Evolutionary conservation across 2,888 invertebrate species (phyloP).

Genomic region (Eupithecia subfuscata): DNA sequence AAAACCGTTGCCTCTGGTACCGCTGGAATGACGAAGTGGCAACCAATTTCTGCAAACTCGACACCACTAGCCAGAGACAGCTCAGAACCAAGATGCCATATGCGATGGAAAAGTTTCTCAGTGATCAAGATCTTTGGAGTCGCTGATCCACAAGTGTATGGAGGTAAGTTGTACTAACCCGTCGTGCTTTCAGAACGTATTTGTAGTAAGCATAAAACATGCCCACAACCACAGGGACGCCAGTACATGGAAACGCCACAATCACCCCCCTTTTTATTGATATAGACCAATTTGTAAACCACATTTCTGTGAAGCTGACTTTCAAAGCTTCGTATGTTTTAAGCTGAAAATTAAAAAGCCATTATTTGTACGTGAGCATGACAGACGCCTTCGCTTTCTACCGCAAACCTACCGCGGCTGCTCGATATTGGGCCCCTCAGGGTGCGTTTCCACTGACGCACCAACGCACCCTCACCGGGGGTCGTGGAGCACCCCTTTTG

Average conservation of each 20-base stretch:
- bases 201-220: conserved; percentile 30
- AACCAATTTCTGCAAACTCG: background rate
- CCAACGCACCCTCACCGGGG: too few species aligned
- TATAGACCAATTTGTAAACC: background rate
- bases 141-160: background rate
- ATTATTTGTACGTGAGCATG: background rate
- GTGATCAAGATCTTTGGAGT: background rate
- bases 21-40: too few species aligned
- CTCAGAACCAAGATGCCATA: background rate
- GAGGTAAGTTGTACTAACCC: conserved; percentile 34
- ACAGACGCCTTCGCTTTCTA: too few species aligned
- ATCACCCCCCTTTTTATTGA: background rate
- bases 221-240: conserved; percentile 10
- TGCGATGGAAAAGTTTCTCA: background rate
- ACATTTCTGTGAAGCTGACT: background rate
- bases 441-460: too few species aligned
- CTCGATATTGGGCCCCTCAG: too few species aligned
- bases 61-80: background rate
- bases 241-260: background rate
- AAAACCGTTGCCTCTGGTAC: too few species aligned
- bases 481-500: too few species aligned
- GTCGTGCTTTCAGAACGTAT: conserved; percentile 34
- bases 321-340: background rate
- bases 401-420: too few species aligned
- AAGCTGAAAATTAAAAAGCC: background rate